phyloP scores from a whole-genome alignment of 2,888 invertebrate species.

The Erebia palarica region DNA sequence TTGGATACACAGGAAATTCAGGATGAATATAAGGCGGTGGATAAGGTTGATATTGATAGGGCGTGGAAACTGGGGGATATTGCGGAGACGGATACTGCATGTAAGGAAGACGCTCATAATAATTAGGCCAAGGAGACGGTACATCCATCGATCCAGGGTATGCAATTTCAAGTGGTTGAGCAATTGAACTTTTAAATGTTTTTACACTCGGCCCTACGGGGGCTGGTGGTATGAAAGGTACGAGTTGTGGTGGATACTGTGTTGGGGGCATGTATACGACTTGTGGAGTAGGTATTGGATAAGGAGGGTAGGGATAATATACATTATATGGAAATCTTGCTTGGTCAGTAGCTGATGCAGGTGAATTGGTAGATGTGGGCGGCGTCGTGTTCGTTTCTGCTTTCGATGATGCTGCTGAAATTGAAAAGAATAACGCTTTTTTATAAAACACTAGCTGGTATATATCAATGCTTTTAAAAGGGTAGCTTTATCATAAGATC shows the following conservation, averaged over 20 bases:
- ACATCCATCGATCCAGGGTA: slow-evolving; percentile 6
- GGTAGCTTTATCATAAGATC: background rate
- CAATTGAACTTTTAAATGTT: slow-evolving; percentile 7
- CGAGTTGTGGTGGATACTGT: slow-evolving; percentile 41
- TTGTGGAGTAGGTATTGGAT: slow-evolving; percentile 45
- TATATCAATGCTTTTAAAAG: background rate
- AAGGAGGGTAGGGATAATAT: slow-evolving; percentile 41
- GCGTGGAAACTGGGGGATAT: slow-evolving; percentile 24
- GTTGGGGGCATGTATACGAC: slow-evolving; percentile 55
- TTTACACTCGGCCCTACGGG: slow-evolving; percentile 32
- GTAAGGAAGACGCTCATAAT: slow-evolving; percentile 25
- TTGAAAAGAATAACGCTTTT: background rate
- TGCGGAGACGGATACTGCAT: slow-evolving; percentile 41
- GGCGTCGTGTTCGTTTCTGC: slow-evolving; percentile 20
- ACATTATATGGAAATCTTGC: slow-evolving; percentile 43
- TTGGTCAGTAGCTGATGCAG: slow-evolving; percentile 16
- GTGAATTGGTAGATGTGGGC: slow-evolving; percentile 3
- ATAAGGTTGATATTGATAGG: slow-evolving; percentile 18
- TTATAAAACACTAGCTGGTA: background rate
- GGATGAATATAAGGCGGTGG: slow-evolving; percentile 31
- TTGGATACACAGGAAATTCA: slow-evolving; percentile 14
- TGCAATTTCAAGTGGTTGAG: slow-evolving; percentile 27
- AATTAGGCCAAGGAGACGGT: slow-evolving; percentile 25
- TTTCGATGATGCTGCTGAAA: slow-evolving; percentile 32
- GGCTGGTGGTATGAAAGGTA: slow-evolving; percentile 30